phyloP scores from a whole-genome alignment of 2,113 vertebrate species.

The Zapornia atra region DNA sequence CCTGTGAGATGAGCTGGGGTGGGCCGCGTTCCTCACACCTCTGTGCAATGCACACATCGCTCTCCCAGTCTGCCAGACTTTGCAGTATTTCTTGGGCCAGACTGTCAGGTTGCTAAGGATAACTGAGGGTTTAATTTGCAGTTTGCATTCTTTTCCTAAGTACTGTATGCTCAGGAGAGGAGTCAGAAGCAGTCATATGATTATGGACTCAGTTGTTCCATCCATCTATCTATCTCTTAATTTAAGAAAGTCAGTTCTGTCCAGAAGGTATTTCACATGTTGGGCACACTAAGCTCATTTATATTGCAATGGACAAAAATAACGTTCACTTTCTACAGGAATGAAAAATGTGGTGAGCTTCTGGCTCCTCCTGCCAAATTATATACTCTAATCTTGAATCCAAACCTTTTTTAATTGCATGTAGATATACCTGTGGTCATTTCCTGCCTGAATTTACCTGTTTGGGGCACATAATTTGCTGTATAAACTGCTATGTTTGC shows the following conservation, averaged over 20 bases:
- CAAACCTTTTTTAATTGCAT: not conserved
- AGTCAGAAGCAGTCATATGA: not conserved
- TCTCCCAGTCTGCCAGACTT: not conserved
- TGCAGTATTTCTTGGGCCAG: conserved; percentile 1
- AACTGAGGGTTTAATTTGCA: conserved; percentile 42
- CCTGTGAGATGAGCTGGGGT: not conserved
- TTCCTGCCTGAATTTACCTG: not conserved
- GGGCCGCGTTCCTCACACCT: conserved; percentile 53
- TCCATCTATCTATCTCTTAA: conserved; percentile 6
- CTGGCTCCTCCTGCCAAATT: not conserved
- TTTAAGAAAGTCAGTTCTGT: not conserved
- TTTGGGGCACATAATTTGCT: not conserved
- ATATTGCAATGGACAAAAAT: not conserved
- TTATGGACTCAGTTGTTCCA: not conserved
- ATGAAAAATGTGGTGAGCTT: not conserved
- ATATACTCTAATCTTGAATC: not conserved
- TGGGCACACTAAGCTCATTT: not conserved
- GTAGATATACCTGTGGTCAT: not conserved
- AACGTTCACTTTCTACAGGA: not conserved
- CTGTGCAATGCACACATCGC: conserved; percentile 28
- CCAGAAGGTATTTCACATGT: conserved; percentile 26
- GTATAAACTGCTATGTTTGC: not conserved
- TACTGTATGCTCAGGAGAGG: not conserved
- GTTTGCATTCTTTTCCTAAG: conserved; percentile 18
- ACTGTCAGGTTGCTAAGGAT: conserved; percentile 9